These are phyloP conservation scores for Ceyx margarethae DNA, from an alignment of 2,113 vertebrate genomes.

Conservation along the genomic window DNA sequence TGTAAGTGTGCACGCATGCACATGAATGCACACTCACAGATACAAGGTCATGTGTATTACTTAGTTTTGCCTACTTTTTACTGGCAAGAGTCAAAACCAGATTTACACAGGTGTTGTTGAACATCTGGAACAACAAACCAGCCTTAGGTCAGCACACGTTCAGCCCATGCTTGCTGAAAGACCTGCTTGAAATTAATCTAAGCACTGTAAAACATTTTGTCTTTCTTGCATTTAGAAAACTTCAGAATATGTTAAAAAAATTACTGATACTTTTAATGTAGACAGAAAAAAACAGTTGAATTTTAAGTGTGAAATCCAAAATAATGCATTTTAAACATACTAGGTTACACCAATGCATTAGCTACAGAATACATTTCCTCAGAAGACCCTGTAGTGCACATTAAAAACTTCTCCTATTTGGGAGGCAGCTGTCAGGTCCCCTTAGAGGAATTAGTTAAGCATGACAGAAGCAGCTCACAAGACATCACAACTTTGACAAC, in stretches of 20 bases:
- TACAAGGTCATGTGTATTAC: rapidly evolving
- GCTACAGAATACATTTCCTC: not conserved
- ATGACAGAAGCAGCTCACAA: not conserved
- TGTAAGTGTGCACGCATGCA: rapidly evolving
- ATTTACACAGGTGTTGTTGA: not conserved
- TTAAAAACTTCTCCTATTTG: not conserved
- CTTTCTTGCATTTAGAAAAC: not conserved
- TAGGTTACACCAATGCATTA: not conserved
- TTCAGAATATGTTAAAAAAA: not conserved
- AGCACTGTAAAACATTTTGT: not conserved
- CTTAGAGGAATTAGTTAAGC: not conserved
- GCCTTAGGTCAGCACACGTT: not conserved
- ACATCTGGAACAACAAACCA: not conserved
- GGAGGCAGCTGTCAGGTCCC: not conserved
- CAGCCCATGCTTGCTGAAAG: not conserved
- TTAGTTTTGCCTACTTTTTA: not conserved
- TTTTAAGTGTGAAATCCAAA: not conserved
- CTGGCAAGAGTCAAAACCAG: not conserved
- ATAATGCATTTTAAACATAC: not conserved
- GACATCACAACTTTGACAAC: not conserved
- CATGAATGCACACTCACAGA: rapidly evolving
- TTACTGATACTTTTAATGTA: not conserved
- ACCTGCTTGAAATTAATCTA: not conserved
- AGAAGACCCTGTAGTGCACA: not conserved
- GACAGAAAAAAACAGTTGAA: not conserved